Base-by-base conservation (phyloP, 2,113 vertebrate genomes). In the Myotis yumanensis region DNA sequence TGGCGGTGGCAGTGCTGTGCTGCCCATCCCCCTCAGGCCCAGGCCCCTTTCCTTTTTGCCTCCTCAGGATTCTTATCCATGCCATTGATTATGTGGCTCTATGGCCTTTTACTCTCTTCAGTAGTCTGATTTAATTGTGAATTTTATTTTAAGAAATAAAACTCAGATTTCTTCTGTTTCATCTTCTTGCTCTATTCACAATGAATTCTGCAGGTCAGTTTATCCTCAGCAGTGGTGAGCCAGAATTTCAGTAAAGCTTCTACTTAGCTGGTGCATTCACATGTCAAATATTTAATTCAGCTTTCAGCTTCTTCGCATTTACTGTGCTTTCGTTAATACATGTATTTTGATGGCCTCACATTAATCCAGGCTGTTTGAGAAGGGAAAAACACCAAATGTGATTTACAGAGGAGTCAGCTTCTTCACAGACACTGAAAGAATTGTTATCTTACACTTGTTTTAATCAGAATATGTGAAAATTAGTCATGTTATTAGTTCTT, bases 361-460 rank as follows among this genome's bases (percentile, higher is more conserved):
- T 68, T 96, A 85, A 90, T 69, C 51, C 89, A 87, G 52, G 76
- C 82, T 90, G 72, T 82, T 22, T 17, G 52, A 82, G 28, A 87
- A 7, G 68, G 75, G 87, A 86, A 43, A 90, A 91, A 89, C 72
- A 51, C 16, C 66, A 94, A 51, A 95, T 85, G 23, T 83, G 75
- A 87, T 97, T 69, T 97, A 92, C 76, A 96, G 96, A 97, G 95
- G 69, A 81, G 32, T 96, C 87, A 84, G 46, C 86, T 95, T 71
- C 80, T 97, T 96, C 84, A 69, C 0, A 86, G 20, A 66, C 0
- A 0, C 91, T 96, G 95, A 95, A 97, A 90, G 64, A 95, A 91
- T 84, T 97, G 23, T 79, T 73, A 73, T 22, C 43, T 84, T 71
- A 48, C 3, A 32, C 25, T 18, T 72, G 20, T 80, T 92, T 94